Evolutionary conservation across 2,888 invertebrate species (phyloP), one percentile per base, ranked within the genome.

Genomic region (Drosophila affinis): DNA sequence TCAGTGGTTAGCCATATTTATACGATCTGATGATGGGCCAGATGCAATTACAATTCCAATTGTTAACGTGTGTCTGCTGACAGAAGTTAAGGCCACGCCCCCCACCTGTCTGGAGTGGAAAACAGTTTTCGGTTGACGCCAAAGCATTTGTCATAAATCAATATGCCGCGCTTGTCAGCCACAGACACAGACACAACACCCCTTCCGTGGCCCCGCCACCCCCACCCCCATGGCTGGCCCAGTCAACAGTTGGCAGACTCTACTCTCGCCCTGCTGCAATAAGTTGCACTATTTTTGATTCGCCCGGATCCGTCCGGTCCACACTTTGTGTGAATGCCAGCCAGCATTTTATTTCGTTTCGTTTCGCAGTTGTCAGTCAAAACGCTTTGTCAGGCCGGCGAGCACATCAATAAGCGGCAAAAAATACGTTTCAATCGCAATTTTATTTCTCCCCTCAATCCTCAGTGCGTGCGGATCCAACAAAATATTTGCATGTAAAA

Each of bases 131-230:
- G 70, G 48, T 70, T 18, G 51, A 29, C 46, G 56, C 59, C 51
- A 68, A 72, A 79, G 75, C 73, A 73, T 75, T 72, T 76, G 79
- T 68, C 76, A 81, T 87, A 83, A 81, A 84, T 84, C 84, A 84
- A 84, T 84, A 81, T 76, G 65, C 55, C 46, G 14, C 58, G 54
- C 62, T 39, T 68, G 67, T 53, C 64, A 72, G 48, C 64, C 53
- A 44, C 52, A 39, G 14, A 14, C 7, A n/a, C n/a, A 39, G 39
- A 39, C 51, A 34, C 52, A n/a, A 39, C 6, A n/a, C 6, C 12
- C 34, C 12, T 2, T 14, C 34, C 12, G 34, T 7, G 39, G 39
- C n/a, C n/a, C 14, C 18, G 18, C 39, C 39, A 39, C 6, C n/a
- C 62, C 39, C 39, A 39, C 6, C n/a, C 62, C 46, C 21, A 21